Conservation (phyloP, 2,888 invertebrate species). For the Ariolimax columbianus region DNA sequence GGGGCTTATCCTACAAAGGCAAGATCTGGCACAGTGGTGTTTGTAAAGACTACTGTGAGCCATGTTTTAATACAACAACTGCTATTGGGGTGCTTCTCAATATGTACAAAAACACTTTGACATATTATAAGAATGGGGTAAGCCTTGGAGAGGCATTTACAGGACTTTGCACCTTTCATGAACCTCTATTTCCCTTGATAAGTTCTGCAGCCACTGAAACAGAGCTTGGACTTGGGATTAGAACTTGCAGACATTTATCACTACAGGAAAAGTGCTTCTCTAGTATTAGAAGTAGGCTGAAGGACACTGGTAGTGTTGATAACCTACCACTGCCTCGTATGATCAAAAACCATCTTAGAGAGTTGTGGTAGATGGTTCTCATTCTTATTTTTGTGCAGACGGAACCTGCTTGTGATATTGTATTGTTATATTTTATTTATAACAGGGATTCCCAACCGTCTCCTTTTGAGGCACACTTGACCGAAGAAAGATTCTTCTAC, state of each 20-base stretch:
- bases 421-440: too few relatives aligned
- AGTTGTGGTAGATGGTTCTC: conserved; percentile 47
- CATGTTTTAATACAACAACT: conserved; percentile 67
- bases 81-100: conserved; percentile 70
- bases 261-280: conserved; percentile 68
- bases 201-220: conserved; percentile 69
- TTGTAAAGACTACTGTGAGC: conserved; percentile 65
- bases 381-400: too few relatives aligned
- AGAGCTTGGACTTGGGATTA: conserved; percentile 65
- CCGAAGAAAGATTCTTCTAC: too few relatives aligned
- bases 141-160: conserved; percentile 69
- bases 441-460: too few relatives aligned
- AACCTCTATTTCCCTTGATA: conserved; percentile 67
- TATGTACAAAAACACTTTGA: conserved; percentile 65
- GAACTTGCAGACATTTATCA: conserved; percentile 61
- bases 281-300: conserved; percentile 58
- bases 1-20: conserved; percentile 75
- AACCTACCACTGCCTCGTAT: conserved; percentile 65
- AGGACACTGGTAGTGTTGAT: conserved; percentile 56
- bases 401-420: too few relatives aligned
- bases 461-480: too few relatives aligned
- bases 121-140: conserved; percentile 66
- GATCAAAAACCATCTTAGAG: conserved; percentile 61
- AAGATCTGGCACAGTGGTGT: conserved; percentile 68
- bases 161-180: conserved; percentile 56